Evolutionary conservation across 2,888 invertebrate genomes (phyloP).

Genomic region (Agrochola lychnidis): DNA sequence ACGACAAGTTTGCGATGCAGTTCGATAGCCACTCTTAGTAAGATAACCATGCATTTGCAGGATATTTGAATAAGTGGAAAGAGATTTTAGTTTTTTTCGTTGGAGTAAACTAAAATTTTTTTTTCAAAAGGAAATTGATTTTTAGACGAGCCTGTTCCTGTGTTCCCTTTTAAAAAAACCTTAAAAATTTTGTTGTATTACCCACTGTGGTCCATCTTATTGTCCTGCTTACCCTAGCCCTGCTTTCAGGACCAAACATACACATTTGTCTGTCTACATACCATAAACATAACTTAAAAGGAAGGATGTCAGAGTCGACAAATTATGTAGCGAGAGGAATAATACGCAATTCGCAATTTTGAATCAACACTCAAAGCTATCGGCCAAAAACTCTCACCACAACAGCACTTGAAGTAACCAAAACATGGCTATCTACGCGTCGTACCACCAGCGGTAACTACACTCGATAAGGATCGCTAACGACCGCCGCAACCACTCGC

Average conservation of each 20-base stretch:
- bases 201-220: not conserved
- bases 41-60: slow-evolving; percentile 40
- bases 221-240: not conserved
- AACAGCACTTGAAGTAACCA: not conserved
- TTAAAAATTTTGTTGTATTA: no score
- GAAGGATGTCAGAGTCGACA: not conserved
- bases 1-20: slow-evolving; percentile 59
- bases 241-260: not conserved
- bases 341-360: not conserved
- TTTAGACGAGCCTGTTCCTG: not conserved
- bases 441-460: not conserved
- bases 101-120: not conserved
- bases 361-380: not conserved
- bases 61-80: slow-evolving; percentile 18
- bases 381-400: no score
- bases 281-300: not conserved
- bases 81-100: not conserved
- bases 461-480: slow-evolving; percentile 51
- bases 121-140: not conserved
- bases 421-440: not conserved
- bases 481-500: slow-evolving; percentile 26
- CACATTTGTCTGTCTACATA: no score
- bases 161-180: no score
- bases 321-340: not conserved
- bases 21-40: slow-evolving; percentile 44